Base-by-base conservation (phyloP, 1,140 invertebrate genomes). In the Theocolax elegans region DNA sequence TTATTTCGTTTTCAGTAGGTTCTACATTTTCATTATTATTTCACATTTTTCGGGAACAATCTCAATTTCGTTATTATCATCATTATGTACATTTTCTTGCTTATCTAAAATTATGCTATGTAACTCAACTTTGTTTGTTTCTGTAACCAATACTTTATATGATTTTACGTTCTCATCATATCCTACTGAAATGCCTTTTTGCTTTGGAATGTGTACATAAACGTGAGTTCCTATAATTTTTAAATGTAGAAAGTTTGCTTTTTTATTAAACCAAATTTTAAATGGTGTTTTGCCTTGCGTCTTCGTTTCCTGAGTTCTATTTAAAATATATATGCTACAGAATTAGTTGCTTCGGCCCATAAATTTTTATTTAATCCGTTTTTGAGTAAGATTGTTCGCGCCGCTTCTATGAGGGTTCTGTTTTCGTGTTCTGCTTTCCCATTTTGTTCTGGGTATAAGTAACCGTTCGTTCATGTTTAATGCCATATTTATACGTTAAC, bases 151-250 rank as follows among this genome's bases (percentile, higher is more conserved):
- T n/a, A 62, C 48, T 46, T 48, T 62, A 48, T 62, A 62, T 3
- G 21, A 15, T 48, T 62, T 62, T 62, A 48, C 27, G 29, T 48
- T 48, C 15, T 62, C 25, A 17, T 48, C 42, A 19, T 62, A 62
- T 7, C 42, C 59, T 3, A 62, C 40, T n/a, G 48, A 48, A 25
- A 48, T 62, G 2, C 42, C 25, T 58, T 75, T 76, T 53, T 68
- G 64, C 13, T 77, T 76, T 25, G 74, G 79, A 9, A 44, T 74
- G 71, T 1, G 64, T 72, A 44, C 75, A 82, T n/a, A n/a, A n/a
- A n/a, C n/a, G n/a, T n/a, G n/a, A n/a, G n/a, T 81, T 15, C 81
- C 81, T 59, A 84, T 84, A 12, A 79, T 67, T 71, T 74, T 40
- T 1, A 83, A 44, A 72, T 84, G 68, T 21, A 25, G 65, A 3